These are phyloP conservation scores for Odontocerum albicorne DNA, from an alignment of 2,888 invertebrate species.

Conservation along the genomic window DNA sequence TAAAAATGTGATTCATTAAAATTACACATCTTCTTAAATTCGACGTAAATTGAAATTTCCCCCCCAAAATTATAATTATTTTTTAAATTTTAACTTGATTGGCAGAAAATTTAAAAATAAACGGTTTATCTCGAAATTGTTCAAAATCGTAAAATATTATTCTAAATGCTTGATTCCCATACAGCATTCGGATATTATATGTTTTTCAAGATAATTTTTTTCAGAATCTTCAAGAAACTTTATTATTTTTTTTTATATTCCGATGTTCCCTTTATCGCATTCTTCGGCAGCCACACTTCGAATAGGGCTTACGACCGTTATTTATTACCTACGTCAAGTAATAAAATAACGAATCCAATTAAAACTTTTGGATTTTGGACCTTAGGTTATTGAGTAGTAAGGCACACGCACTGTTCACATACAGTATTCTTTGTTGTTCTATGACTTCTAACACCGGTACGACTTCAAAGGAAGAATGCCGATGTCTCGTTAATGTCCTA, in stretches of 20 bases:
- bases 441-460: slow-evolving; percentile 9
- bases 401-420: slow-evolving; percentile 6
- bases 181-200: no score
- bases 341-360: slow-evolving; percentile 30
- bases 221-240: no score
- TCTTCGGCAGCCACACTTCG: slow-evolving; percentile 11
- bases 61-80: no score
- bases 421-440: slow-evolving; percentile 20
- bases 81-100: no score
- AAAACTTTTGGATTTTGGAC: slow-evolving; percentile 22
- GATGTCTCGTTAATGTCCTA: slow-evolving; percentile 24
- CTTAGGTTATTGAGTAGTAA: slow-evolving; percentile 29
- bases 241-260: slow-evolving; percentile 9
- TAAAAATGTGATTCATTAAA: no score
- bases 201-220: no score
- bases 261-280: slow-evolving; percentile 26
- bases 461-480: slow-evolving; percentile 20
- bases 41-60: no score
- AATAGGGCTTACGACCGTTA: slow-evolving; percentile 11
- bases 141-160: no score
- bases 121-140: no score
- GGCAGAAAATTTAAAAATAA: no score
- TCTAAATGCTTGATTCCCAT: no score
- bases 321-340: slow-evolving; percentile 20
- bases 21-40: no score